These are phyloP conservation scores for Chaetops frenatus DNA, from an alignment of 2,113 vertebrate species.

Conservation along the genomic window DNA sequence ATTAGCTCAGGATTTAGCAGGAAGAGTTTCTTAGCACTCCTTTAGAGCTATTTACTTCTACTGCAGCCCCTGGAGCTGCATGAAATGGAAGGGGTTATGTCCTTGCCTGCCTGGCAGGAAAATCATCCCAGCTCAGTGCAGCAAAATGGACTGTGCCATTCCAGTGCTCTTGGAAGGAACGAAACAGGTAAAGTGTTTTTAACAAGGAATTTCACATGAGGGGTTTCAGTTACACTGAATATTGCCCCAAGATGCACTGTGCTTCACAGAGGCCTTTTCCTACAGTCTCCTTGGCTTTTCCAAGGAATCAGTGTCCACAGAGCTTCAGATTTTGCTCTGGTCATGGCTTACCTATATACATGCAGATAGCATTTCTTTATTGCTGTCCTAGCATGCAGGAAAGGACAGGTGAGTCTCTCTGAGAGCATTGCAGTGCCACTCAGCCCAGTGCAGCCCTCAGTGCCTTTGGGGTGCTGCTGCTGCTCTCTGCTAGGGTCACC, in stretches of 20 bases:
- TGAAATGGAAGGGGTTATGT: neutral
- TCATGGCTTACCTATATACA: neutral
- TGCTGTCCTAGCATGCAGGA: neutral
- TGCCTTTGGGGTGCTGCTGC: neutral
- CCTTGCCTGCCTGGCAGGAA: neutral
- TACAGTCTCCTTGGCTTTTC: neutral
- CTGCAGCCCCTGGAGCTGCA: neutral
- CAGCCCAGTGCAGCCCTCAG: neutral
- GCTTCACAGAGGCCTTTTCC: neutral
- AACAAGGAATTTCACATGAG: neutral
- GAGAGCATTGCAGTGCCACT: neutral
- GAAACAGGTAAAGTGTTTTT: neutral
- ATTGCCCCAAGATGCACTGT: neutral
- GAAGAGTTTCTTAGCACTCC: neutral
- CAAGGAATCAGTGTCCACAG: neutral
- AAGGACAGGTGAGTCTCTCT: neutral
- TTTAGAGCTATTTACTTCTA: neutral
- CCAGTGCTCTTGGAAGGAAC: neutral
- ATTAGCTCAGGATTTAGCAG: conserved; percentile 14
- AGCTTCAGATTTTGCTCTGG: neutral
- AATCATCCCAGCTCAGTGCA: neutral
- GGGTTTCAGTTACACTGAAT: neutral
- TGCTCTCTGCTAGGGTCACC: neutral
- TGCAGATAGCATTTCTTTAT: neutral
- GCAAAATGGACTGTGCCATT: neutral